Evolutionary conservation across 2,797 vertebrate genomes (phyloP), one percentile per base, ranked within the genome.

Genomic region (Graptemys geographica): DNA sequence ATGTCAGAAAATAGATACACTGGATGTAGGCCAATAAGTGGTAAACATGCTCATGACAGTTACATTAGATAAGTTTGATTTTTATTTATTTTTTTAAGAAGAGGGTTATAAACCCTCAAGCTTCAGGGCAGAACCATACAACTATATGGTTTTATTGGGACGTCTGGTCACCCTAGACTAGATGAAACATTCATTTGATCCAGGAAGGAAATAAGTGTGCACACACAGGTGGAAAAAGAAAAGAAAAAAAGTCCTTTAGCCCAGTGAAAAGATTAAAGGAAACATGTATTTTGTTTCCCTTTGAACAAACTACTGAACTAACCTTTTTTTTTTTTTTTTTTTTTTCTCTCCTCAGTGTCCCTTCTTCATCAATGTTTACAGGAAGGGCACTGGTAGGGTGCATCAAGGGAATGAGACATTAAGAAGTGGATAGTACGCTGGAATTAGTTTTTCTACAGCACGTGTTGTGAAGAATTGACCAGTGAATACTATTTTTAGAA

Each of bases 401-500:
- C 55, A 52, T 0, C 0, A 0, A 89, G 83, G 90, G 91, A 89
- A 93, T 89, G 55, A 91, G 59, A 92, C 89, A 72, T 72, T 72
- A 41, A 69, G 62, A 69, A 78, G 25, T 49, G 44, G 44, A 16
- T 8, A 47, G 12, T 27, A 55, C 0, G 0, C 51, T 78, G 25
- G 83, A 51, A 86, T 47, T 37, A 55, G 8, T 90, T 93, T 90
- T 90, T 37, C 79, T 65, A n/a, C 53, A 0, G 1, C 16, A 84
- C 86, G 37, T 47, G 37, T 86, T 92, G 84, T 96, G 90, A 88
- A 94, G 92, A 83, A 28, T 53, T 93, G 80, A 53, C 76, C 65
- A 62, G 19, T 51, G 51, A 80, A 89, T 82, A 80, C 49, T 83
- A 82, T 83, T 94, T 91, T 79, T 65, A 74, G 95, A 78, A 53